phyloP scores from a whole-genome alignment of 2,888 invertebrate species.

The Conops quadrifasciatus region DNA sequence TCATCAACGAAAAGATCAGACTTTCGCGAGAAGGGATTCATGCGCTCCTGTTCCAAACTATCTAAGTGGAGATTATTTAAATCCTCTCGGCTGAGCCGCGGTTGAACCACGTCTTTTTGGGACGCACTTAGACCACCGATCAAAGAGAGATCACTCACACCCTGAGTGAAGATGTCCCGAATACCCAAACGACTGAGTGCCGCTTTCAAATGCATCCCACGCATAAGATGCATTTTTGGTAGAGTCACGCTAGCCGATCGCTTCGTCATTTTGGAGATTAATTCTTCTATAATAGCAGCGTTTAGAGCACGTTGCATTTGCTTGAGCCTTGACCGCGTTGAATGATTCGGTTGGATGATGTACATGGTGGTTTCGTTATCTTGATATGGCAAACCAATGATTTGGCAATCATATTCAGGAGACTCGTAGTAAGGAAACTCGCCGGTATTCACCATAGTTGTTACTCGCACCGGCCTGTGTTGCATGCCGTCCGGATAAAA shows the following conservation, averaged over 20 bases:
- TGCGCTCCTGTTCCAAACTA: constrained; percentile 72
- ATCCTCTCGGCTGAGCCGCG: constrained; percentile 47
- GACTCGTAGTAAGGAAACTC: constrained; percentile 68
- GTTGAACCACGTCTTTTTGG: constrained; percentile 62
- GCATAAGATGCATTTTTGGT: constrained; percentile 78
- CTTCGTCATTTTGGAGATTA: constrained; percentile 59
- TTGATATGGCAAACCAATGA: constrained; percentile 74
- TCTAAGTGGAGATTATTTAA: constrained; percentile 46
- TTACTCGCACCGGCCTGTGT: constrained; percentile 58
- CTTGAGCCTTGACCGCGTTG: constrained; percentile 65
- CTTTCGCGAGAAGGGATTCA: constrained; percentile 63
- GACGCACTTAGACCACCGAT: constrained; percentile 64
- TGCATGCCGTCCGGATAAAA: constrained; percentile 68
- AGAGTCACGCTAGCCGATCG: constrained; percentile 68
- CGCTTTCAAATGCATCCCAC: constrained; percentile 68
- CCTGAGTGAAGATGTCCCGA: constrained; percentile 71
- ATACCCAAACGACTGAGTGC: constrained; percentile 71
- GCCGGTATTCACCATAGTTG: constrained; percentile 74
- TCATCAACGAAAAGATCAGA: constrained; percentile 68
- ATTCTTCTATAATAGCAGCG: constrained; percentile 62
- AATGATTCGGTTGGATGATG: constrained; percentile 70
- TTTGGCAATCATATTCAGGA: constrained; percentile 66
- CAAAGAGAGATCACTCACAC: constrained; percentile 73
- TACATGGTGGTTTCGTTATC: constrained; percentile 72
- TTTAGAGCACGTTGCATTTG: constrained; percentile 66